Conservation (phyloP, 2,888 invertebrate genomes). For the Nysson spinosus region DNA sequence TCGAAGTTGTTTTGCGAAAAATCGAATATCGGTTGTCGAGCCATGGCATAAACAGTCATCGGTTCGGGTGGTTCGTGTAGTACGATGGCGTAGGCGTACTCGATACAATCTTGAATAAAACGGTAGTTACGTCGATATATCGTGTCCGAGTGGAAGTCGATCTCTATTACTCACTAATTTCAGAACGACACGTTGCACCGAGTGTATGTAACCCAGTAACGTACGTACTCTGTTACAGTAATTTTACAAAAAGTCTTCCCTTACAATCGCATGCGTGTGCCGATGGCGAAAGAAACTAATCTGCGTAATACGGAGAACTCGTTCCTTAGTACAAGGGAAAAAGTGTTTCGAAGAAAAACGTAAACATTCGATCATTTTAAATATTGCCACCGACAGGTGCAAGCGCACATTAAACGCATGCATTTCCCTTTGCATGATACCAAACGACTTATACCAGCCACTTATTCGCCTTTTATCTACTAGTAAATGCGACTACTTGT, state of each 20-base stretch:
- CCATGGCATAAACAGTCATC: no score
- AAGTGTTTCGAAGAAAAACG: no score
- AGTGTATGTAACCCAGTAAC: conserved; percentile 7
- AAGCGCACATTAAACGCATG: conserved; percentile 2
- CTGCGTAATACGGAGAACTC: conserved; percentile 19
- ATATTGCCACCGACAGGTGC: conserved; percentile 47
- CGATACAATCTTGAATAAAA: conserved; percentile 44
- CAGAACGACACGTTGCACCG: neutral
- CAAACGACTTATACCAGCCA: conserved; percentile 16
- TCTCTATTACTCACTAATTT: conserved; percentile 46
- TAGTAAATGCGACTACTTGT: conserved; percentile 15
- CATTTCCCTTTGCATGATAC: conserved; percentile 24
- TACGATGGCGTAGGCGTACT: conserved; percentile 38
- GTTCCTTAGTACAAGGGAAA: conserved; percentile 34
- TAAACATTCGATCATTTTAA: conserved; percentile 39
- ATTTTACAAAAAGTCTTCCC: conserved; percentile 13
- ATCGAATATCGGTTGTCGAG: conserved; percentile 6
- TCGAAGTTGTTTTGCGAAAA: conserved; percentile 24
- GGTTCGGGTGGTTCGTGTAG: neutral
- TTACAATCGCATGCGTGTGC: no score
- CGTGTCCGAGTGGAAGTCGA: conserved; percentile 16
- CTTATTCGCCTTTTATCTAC: conserved; percentile 21
- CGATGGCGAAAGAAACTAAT: no score
- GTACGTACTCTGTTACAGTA: conserved; percentile 2
- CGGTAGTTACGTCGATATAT: conserved; percentile 30